Conservation (phyloP, 2,888 invertebrate genomes). For the Tipula confusa region DNA sequence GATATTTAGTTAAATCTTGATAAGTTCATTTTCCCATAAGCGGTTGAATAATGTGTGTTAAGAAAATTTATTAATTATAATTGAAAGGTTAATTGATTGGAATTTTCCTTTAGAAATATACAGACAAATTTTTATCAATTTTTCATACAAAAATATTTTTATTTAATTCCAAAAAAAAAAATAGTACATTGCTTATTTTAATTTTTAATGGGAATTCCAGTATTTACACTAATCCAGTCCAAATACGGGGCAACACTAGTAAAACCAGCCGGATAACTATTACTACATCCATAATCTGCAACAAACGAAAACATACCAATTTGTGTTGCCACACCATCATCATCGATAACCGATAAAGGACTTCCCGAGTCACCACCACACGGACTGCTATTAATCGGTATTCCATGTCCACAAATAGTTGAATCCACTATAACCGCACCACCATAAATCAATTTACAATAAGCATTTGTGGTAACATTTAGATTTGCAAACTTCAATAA, state of each 20-base stretch:
- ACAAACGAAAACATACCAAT: constrained; percentile 37
- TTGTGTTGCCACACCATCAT: constrained; percentile 32
- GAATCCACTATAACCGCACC: not conserved
- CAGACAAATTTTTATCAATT: too few relatives aligned
- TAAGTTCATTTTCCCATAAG: too few relatives aligned
- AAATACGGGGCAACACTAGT: constrained; percentile 35
- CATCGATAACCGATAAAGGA: constrained; percentile 34
- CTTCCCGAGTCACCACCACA: constrained; percentile 37
- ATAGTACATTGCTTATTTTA: not conserved
- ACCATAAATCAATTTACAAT: not conserved
- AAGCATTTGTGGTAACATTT: not conserved
- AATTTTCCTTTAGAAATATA: too few relatives aligned
- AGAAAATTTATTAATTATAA: too few relatives aligned
- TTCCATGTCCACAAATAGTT: not conserved
- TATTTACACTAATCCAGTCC: constrained; percentile 35
- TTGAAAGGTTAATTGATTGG: too few relatives aligned
- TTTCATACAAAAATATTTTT: not conserved
- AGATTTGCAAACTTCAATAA: not conserved
- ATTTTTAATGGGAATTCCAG: constrained; percentile 29
- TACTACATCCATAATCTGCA: constrained; percentile 34
- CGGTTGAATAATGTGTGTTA: too few relatives aligned
- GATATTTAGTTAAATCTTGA: too few relatives aligned
- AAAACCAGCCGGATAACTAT: constrained; percentile 37
- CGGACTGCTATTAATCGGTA: not conserved
- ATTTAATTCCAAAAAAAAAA: not conserved